Conservation (phyloP, 2,888 invertebrate species). For the Diabrotica balteata region DNA sequence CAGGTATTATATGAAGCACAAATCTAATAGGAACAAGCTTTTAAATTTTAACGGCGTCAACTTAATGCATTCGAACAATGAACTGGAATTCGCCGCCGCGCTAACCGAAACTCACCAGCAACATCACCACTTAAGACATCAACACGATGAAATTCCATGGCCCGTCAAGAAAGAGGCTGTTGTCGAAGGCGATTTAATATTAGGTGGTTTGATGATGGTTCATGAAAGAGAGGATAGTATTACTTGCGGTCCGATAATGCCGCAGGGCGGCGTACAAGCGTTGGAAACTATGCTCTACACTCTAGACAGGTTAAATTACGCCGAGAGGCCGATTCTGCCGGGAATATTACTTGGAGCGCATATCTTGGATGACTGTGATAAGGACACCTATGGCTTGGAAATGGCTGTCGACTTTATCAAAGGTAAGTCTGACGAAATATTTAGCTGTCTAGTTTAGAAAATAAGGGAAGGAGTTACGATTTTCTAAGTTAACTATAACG, state of each 20-base stretch:
- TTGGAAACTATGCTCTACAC: conserved; percentile 93
- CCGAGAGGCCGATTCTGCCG: conserved; percentile 72
- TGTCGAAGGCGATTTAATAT: conserved; percentile 85
- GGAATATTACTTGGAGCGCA: conserved; percentile 86
- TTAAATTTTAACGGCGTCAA: conserved; percentile 30
- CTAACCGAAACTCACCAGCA: conserved; percentile 35
- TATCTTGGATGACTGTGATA: conserved; percentile 93
- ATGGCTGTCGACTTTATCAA: conserved; percentile 97
- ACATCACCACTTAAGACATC: conserved; percentile 40
- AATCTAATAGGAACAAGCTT: conserved; percentile 32
- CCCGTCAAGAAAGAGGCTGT: conserved; percentile 87
- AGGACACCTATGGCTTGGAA: conserved; percentile 93
- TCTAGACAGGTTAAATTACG: conserved; percentile 78
- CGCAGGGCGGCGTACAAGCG: conserved; percentile 89
- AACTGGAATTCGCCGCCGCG: conserved; percentile 21
- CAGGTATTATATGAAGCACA: conserved; percentile 35
- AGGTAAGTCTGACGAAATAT: conserved; percentile 68
- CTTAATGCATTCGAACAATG: conserved; percentile 1
- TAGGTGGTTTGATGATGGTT: conserved; percentile 95
- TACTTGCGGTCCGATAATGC: conserved; percentile 93
- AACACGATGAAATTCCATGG: conserved; percentile 64
- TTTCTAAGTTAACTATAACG: no score
- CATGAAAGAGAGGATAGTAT: conserved; percentile 88
- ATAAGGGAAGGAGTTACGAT: no score
- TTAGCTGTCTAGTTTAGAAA: no score